A percentile compares a stretch with the other conserved stretches of the same genome.
Conservation (phyloP, 1,140 invertebrate species). For the Vanessa tameamea region DNA sequence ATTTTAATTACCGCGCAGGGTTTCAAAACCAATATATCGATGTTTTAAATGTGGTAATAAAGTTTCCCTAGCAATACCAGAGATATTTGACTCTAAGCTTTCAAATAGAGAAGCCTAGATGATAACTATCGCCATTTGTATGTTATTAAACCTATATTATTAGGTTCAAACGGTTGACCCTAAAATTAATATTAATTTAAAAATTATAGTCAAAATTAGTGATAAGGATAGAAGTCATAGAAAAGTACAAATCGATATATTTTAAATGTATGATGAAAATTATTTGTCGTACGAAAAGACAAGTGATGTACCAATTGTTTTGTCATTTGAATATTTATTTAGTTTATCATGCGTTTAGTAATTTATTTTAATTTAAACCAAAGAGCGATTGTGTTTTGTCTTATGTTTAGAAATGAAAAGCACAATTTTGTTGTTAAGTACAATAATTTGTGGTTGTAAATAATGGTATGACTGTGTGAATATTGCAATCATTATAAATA, state of each 20-base stretch:
- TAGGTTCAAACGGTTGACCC: slow-evolving; percentile 18
- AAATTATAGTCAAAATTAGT: slow-evolving; percentile 51
- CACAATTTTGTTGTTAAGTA: slow-evolving; percentile 78
- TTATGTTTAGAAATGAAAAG: slow-evolving; percentile 57
- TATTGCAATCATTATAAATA: slow-evolving; percentile 74
- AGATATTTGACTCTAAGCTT: slow-evolving; percentile 11
- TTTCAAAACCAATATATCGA: slow-evolving; percentile 32
- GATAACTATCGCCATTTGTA: slow-evolving; percentile 26
- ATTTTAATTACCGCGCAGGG: slow-evolving; percentile 30
- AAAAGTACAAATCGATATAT: slow-evolving; percentile 68
- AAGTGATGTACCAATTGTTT: slow-evolving; percentile 46
- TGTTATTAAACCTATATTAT: slow-evolving; percentile 31
- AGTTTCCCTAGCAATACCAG: slow-evolving; percentile 27
- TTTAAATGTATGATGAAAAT: slow-evolving; percentile 41
- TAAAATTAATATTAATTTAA: slow-evolving; percentile 30
- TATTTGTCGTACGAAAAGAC: slow-evolving; percentile 58
- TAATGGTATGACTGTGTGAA: slow-evolving; percentile 77
- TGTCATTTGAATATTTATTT: slow-evolving; percentile 45
- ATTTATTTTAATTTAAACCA: slow-evolving; percentile 53
- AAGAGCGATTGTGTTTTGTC: slow-evolving; percentile 56
- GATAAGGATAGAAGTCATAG: slow-evolving; percentile 56
- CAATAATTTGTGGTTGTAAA: slow-evolving; percentile 74
- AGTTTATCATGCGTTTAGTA: slow-evolving; percentile 35
- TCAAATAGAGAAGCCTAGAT: background rate
- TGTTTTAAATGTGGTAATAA: slow-evolving; percentile 37